Percentiles rank a stretch among this genome's conserved stretches.
These are phyloP conservation scores for Belgica antarctica DNA, from an alignment of 2,888 invertebrate species.

Conservation along the genomic window DNA sequence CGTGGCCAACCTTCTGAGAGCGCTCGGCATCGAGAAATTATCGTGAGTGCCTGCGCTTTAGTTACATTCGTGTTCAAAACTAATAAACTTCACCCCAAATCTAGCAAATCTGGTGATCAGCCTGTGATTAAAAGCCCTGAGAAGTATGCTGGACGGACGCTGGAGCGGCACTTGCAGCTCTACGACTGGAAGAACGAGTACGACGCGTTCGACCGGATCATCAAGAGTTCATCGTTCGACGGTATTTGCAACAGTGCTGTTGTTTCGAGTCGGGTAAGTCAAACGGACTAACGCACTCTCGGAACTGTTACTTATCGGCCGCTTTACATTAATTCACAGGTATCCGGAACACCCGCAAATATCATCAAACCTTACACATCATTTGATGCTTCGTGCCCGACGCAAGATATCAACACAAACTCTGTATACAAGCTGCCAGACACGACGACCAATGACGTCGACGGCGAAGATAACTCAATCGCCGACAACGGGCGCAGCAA, in stretches of 20 bases:
- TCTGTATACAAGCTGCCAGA: conserved; percentile 24
- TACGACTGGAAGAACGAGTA: conserved; percentile 70
- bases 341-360: conserved; percentile 34
- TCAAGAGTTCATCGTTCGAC: conserved; percentile 33
- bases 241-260: conserved; percentile 39
- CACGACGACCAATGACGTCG: conserved; percentile 17
- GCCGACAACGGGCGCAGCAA: conserved; percentile 22
- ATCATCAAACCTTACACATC: conserved; percentile 31
- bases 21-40: conserved; percentile 36
- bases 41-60: conserved; percentile 24
- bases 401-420: conserved; percentile 33
- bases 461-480: conserved; percentile 8
- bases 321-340: conserved; percentile 7
- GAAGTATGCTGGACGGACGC: conserved; percentile 66
- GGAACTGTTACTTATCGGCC: too few species aligned
- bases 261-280: conserved; percentile 42
- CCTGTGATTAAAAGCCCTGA: conserved; percentile 55
- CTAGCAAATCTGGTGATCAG: conserved; percentile 38
- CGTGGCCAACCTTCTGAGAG: conserved; percentile 19
- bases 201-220: conserved; percentile 31
- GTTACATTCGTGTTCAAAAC: conserved; percentile 8
- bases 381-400: conserved; percentile 27
- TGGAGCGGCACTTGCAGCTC: conserved; percentile 65
- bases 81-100: not conserved
- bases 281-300: not conserved